Evolutionary conservation across 2,888 invertebrate species (phyloP).

Genomic region (Conus canariensis): DNA sequence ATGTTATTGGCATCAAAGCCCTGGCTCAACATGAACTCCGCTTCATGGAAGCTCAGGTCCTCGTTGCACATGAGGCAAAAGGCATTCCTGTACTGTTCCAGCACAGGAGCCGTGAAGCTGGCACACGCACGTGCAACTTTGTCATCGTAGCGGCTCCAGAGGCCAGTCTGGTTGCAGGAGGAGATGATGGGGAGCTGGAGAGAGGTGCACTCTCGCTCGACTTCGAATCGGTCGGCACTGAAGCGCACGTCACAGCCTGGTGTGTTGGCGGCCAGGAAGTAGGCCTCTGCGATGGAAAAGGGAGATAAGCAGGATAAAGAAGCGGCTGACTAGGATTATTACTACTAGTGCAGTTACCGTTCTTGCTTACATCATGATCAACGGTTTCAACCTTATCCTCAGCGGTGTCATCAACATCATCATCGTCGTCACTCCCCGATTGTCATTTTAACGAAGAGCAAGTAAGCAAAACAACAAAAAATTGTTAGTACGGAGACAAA

Average conservation of each 20-base stretch:
- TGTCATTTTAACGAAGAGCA: too few relatives aligned
- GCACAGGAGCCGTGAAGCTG: slow-evolving; percentile 40
- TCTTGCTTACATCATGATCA: too few relatives aligned
- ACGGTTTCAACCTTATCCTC: too few relatives aligned
- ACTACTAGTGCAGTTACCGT: too few relatives aligned
- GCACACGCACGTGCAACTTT: slow-evolving; percentile 46
- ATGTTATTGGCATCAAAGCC: not conserved
- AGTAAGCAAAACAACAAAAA: too few relatives aligned
- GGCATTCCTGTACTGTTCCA: slow-evolving; percentile 45
- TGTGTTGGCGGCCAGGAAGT: not conserved
- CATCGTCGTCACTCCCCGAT: too few relatives aligned
- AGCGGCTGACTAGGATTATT: too few relatives aligned
- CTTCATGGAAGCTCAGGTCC: too few relatives aligned
- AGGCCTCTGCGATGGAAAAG: slow-evolving; percentile 6
- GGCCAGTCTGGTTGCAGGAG: slow-evolving; percentile 50
- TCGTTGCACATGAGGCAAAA: slow-evolving; percentile 53
- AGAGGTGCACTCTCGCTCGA: not conserved
- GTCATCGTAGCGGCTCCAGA: slow-evolving; percentile 43
- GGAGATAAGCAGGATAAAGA: not conserved
- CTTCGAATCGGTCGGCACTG: not conserved
- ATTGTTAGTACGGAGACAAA: too few relatives aligned
- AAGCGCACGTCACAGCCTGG: slow-evolving; percentile 7
- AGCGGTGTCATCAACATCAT: too few relatives aligned
- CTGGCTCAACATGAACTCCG: too few relatives aligned
- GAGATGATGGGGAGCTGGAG: slow-evolving; percentile 11